Conservation (phyloP, 2,888 invertebrate genomes). For the Orthosia incerta region DNA sequence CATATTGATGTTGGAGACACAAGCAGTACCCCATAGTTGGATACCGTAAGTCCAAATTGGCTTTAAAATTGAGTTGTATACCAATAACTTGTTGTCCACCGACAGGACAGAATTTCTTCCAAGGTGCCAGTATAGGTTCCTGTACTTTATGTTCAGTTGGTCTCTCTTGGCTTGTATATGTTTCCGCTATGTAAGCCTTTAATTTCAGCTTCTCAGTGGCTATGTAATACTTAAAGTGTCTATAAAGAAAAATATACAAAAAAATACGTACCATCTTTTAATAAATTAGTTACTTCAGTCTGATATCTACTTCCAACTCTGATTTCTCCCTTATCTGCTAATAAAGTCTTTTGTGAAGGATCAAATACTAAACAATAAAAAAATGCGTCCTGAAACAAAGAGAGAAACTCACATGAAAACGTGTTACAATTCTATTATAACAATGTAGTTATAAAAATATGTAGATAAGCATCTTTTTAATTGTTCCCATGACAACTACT, state of each 20-base stretch:
- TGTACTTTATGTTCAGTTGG: too few species aligned
- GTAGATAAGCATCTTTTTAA: constrained; percentile 32
- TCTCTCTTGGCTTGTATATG: too few species aligned
- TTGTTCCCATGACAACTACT: constrained; percentile 38
- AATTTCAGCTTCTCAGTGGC: too few species aligned
- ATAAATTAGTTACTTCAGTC: constrained; percentile 96
- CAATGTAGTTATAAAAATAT: constrained; percentile 27
- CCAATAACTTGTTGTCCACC: too few species aligned
- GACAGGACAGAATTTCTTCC: too few species aligned
- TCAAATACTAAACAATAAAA: constrained; percentile 99
- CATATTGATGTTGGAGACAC: too few species aligned
- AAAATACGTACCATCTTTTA: constrained; percentile 93
- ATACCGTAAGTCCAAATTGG: too few species aligned
- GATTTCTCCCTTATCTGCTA: constrained; percentile 99
- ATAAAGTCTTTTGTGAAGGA: constrained; percentile 99
- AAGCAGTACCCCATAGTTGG: too few species aligned
- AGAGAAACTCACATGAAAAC: constrained; percentile 65
- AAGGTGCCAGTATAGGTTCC: too few species aligned
- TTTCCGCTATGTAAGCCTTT: too few species aligned
- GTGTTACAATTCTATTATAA: constrained; percentile 29
- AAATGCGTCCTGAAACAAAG: constrained; percentile 97
- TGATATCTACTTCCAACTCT: constrained; percentile 98
- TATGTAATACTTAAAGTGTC: too few species aligned
- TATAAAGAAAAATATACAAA: background rate
- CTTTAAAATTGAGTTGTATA: too few species aligned